phyloP scores from a whole-genome alignment of 2,113 vertebrate genomes.

The Anser brachyrhynchus region DNA sequence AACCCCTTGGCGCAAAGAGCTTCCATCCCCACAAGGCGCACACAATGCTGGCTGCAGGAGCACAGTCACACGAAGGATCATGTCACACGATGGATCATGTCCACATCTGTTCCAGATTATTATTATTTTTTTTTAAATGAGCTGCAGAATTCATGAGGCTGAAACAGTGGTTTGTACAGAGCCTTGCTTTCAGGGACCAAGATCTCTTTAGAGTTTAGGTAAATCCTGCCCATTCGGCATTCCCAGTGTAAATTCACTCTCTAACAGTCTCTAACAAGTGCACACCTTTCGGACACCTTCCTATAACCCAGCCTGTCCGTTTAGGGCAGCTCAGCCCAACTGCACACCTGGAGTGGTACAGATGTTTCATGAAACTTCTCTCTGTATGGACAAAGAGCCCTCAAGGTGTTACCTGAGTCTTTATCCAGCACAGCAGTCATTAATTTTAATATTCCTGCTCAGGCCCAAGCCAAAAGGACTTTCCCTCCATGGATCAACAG shows the following conservation, averaged over 20 bases:
- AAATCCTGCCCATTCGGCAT: fast-evolving
- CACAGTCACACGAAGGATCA: neutral
- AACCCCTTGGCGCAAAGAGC: neutral
- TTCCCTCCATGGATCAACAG: neutral
- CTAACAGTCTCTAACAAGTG: neutral
- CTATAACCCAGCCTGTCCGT: fast-evolving
- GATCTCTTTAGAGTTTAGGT: neutral
- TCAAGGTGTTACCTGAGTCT: fast-evolving
- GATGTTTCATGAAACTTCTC: fast-evolving
- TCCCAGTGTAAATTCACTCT: neutral
- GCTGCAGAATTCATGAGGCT: neutral
- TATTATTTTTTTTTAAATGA: neutral
- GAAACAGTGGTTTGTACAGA: neutral
- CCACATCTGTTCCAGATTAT: neutral
- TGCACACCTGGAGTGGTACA: neutral
- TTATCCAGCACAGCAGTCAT: neutral
- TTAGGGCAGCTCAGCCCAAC: neutral
- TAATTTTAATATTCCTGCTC: neutral
- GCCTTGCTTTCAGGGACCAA: neutral
- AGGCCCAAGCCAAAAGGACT: neutral
- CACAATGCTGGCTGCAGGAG: constrained; percentile 19
- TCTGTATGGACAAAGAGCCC: fast-evolving
- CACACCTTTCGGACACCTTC: fast-evolving
- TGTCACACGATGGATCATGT: too few species aligned
- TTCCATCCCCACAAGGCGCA: fast-evolving